Base-by-base conservation (phyloP, 1,140 invertebrate species). In the Lepidurus couesii region DNA sequence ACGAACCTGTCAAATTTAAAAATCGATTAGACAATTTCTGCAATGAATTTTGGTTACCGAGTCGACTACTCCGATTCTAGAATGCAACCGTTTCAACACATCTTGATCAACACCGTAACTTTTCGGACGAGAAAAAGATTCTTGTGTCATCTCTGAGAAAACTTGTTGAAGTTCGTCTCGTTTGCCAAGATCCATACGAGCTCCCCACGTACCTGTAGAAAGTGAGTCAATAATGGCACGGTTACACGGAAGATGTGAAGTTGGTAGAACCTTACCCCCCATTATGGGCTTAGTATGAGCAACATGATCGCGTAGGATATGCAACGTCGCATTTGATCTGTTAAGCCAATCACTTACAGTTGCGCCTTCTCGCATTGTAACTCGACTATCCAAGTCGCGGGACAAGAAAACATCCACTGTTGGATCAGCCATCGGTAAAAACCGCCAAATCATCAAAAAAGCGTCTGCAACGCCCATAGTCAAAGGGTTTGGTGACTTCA, bases 251-350 rank as follows among this genome's bases (percentile, higher is more conserved):
- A 26, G 26, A 26, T 26, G 26, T 26, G 26, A 26, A 26, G 26
- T 26, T 26, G 26, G 26, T 34, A 75, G 7, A 75, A 7, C 6
- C 5, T 1, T 21, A 78, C 53, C 77, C 9, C 53, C 65, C 16
- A 74, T 21, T 43, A 78, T 74, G 8, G 44, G 26, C 9, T 10
- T 42, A 21, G 10, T 78, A 24, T 74, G 77, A 44, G 16, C 73
- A 45, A 8, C 24, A 80, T 84, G 82, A 78, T 84, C 84, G 43
- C 83, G 53, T 81, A 84, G 83, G 24, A 82, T 75, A 80, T 84
- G 83, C 26, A 83, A 81, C 7, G 81, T 77, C n/a, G 81, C 79
- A 7, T 80, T 80, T 13, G 80, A 82, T 42, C 78, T 78, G n/a
- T 75, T 65, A 9, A 83, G 79, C 83, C 83, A 85, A 53, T 83